Evolutionary conservation across 2,113 vertebrate genomes (phyloP).

Genomic region (Percina caprodes): DNA sequence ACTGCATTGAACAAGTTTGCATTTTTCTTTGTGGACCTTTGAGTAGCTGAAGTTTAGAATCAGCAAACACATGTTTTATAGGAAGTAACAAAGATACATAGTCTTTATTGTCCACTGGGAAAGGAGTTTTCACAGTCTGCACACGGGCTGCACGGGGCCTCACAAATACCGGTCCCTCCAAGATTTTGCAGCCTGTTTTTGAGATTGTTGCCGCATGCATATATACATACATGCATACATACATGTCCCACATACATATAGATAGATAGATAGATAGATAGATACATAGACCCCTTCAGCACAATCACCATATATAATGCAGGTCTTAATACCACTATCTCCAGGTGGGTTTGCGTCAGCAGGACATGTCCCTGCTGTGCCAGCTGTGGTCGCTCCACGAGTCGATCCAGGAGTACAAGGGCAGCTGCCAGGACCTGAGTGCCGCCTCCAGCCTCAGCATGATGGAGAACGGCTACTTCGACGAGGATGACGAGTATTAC

Average conservation of each 20-base stretch:
- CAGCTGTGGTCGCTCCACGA: slow-evolving; percentile 98
- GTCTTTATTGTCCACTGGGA: too few relatives aligned
- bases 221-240: too few relatives aligned
- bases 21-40: not conserved
- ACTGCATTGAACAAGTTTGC: not conserved
- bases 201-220: too few relatives aligned
- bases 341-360: slow-evolving; percentile 96
- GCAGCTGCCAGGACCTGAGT: slow-evolving; percentile 91
- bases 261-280: too few relatives aligned
- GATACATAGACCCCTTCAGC: too few relatives aligned
- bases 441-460: slow-evolving; percentile 89
- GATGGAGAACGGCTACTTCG: slow-evolving; percentile 95
- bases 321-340: not conserved
- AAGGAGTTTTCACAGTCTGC: too few relatives aligned
- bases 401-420: slow-evolving; percentile 99
- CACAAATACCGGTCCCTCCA: too few relatives aligned
- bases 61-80: not conserved
- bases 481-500: slow-evolving; percentile 95
- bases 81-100: not conserved
- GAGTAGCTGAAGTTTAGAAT: not conserved
- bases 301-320: too few relatives aligned
- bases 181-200: too few relatives aligned
- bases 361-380: slow-evolving; percentile 98
- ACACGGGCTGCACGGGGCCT: too few relatives aligned
- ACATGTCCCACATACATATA: too few relatives aligned